These are phyloP conservation scores for Xestoiulus laeticollis DNA, from an alignment of 2,888 invertebrate species.

Conservation along the genomic window DNA sequence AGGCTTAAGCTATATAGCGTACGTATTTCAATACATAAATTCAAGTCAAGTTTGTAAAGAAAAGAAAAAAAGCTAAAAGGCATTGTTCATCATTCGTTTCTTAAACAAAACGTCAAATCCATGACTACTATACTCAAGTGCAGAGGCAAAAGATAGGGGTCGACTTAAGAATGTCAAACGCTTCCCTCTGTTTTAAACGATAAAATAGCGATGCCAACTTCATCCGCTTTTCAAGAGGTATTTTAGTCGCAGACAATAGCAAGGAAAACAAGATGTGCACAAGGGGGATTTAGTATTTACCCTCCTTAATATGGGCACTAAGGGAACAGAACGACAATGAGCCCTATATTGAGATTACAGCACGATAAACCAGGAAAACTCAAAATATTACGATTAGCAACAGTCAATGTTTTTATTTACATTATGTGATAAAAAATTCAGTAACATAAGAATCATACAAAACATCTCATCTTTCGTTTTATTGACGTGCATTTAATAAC, in stretches of 20 bases:
- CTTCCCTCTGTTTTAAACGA: not conserved
- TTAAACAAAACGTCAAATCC: conserved; percentile 9
- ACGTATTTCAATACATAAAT: not conserved
- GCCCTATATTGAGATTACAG: no score
- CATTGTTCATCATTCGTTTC: not conserved
- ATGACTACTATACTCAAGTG: conserved; percentile 9
- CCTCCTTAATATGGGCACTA: not conserved
- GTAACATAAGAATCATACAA: no score
- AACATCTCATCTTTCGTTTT: no score
- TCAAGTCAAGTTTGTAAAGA: not conserved
- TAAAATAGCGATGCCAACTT: not conserved
- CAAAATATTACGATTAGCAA: no score
- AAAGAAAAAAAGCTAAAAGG: not conserved
- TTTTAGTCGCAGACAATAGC: not conserved
- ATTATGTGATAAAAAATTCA: no score
- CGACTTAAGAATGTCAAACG: conserved; percentile 9
- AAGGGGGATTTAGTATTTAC: not conserved
- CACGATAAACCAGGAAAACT: no score
- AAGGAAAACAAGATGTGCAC: not conserved
- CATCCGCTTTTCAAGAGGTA: not conserved
- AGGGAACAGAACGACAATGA: not conserved
- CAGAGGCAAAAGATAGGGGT: not conserved
- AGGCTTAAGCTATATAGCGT: not conserved
- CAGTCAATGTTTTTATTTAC: no score
- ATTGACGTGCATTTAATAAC: no score